phyloP scores from a whole-genome alignment of 2,113 vertebrate species.

The Pelecanoides urinatrix region DNA sequence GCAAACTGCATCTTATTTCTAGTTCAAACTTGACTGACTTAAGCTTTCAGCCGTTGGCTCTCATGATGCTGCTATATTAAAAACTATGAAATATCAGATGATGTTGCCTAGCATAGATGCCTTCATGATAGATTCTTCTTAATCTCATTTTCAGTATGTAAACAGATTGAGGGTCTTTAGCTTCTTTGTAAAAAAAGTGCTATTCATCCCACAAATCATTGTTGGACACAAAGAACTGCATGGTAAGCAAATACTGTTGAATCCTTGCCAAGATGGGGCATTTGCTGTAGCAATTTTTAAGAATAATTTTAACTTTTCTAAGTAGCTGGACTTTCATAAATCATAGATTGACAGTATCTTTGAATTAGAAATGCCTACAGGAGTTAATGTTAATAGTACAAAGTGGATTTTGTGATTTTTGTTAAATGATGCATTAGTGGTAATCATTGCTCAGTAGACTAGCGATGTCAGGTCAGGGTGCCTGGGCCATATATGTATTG shows the following conservation, averaged over 20 bases:
- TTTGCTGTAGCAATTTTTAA: background rate
- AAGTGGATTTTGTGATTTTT: background rate
- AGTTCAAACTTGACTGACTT: background rate
- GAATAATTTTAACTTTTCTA: background rate
- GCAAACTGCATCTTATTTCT: background rate
- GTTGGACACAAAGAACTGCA: background rate
- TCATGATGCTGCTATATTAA: background rate
- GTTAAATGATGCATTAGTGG: background rate
- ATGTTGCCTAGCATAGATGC: background rate
- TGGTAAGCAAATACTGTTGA: background rate
- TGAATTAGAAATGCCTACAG: background rate
- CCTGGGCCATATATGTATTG: rapidly evolving
- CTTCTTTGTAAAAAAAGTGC: background rate
- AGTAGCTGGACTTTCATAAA: background rate
- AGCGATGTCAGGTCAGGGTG: background rate
- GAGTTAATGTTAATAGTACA: background rate
- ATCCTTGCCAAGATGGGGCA: background rate
- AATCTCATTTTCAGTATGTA: background rate
- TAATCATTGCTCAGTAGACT: background rate
- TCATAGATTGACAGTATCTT: background rate
- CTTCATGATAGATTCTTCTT: background rate
- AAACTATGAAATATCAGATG: background rate
- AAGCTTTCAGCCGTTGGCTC: background rate
- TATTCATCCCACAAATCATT: background rate
- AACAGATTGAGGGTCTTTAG: background rate